Evolutionary conservation across 2,113 vertebrate species (phyloP).

Genomic region (Solea senegalensis): DNA sequence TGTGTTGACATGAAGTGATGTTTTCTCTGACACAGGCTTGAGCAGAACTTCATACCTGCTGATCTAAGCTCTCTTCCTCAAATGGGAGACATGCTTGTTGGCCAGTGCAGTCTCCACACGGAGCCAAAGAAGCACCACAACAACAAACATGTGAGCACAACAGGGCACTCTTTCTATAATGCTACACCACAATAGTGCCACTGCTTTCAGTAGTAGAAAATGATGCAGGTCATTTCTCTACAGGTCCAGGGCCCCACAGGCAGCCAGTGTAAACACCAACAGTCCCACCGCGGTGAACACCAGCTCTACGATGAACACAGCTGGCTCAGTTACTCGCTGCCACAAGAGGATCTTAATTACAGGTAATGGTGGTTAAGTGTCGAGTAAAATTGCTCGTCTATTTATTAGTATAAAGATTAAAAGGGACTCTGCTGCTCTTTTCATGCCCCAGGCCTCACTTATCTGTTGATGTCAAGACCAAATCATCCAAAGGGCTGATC

Average conservation of each 20-base stretch:
- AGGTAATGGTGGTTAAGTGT: conserved; percentile 38
- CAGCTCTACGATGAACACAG: conserved; percentile 81
- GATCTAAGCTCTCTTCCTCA: conserved; percentile 75
- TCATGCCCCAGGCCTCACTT: conserved; percentile 83
- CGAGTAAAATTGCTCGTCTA: not conserved
- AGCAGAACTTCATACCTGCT: conserved; percentile 65
- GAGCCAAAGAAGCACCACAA: not conserved
- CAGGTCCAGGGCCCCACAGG: conserved; percentile 16
- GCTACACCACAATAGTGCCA: too few relatives aligned
- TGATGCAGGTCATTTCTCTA: conserved; percentile 12
- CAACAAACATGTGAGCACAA: conserved; percentile 31
- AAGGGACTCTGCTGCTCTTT: not conserved
- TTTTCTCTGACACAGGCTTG: conserved; percentile 44
- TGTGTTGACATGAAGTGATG: not conserved
- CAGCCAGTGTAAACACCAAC: conserved; percentile 36
- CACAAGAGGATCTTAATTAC: conserved; percentile 73
- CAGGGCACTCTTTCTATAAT: not conserved
- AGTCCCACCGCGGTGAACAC: conserved; percentile 56
- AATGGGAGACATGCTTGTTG: conserved; percentile 72
- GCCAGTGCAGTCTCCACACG: conserved; percentile 71
- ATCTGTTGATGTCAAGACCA: conserved; percentile 83
- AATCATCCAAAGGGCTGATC: conserved; percentile 82
- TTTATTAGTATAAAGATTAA: not conserved
- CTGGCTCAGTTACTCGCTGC: conserved; percentile 81
- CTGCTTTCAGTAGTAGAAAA: not conserved